Evolutionary conservation across 2,888 invertebrate species (phyloP).

Genomic region (Steromphala cineraria): DNA sequence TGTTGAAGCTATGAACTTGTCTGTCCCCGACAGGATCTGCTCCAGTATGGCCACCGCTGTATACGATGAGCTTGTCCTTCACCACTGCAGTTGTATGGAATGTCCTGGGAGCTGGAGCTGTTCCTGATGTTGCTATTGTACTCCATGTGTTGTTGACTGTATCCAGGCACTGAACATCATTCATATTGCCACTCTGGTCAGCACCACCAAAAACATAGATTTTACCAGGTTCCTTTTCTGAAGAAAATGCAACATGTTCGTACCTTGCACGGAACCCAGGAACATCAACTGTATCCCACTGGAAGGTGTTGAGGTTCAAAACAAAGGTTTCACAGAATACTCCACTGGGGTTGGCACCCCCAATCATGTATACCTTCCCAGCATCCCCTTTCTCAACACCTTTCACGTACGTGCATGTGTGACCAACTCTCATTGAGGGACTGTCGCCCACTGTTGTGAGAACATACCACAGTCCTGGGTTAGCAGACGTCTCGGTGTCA

Average conservation of each 20-base stretch:
- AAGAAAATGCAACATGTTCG: constrained; percentile 72
- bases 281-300: constrained; percentile 70
- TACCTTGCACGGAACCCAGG: constrained; percentile 71
- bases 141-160: constrained; percentile 60
- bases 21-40: constrained; percentile 71
- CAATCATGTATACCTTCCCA: constrained; percentile 72
- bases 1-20: constrained; percentile 70
- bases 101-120: constrained; percentile 70
- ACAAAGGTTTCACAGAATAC: constrained; percentile 71
- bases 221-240: constrained; percentile 54
- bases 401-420: constrained; percentile 66
- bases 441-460: constrained; percentile 69
- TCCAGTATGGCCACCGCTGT: constrained; percentile 72
- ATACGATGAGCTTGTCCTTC: constrained; percentile 69
- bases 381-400: constrained; percentile 51
- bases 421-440: constrained; percentile 73
- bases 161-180: constrained; percentile 71
- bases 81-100: constrained; percentile 64
- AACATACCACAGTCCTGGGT: constrained; percentile 72
- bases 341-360: constrained; percentile 74
- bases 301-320: constrained; percentile 68
- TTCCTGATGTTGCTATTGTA: constrained; percentile 52
- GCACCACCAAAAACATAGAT: constrained; percentile 74
- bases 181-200: constrained; percentile 70
- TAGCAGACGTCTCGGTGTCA: constrained; percentile 63